Conservation (phyloP, 2,113 vertebrate species). For the Apteryx owenii region DNA sequence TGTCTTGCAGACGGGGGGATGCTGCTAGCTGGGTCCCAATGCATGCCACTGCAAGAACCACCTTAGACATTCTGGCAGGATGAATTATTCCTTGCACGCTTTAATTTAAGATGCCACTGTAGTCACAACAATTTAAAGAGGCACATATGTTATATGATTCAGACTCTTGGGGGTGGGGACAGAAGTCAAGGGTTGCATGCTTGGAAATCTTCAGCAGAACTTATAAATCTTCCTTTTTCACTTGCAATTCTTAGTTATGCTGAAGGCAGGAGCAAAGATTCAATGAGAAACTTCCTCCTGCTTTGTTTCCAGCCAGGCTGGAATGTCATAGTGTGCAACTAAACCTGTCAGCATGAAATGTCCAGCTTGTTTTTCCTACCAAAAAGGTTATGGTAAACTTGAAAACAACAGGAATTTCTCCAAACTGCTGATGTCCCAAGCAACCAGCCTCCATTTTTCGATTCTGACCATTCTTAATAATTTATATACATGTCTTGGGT, state of each 20-base stretch:
- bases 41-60: background rate
- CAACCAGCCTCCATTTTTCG: background rate
- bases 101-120: no score
- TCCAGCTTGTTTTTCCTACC: background rate
- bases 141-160: no score
- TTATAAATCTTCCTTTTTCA: background rate
- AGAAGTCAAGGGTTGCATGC: no score
- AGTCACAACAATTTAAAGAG: no score
- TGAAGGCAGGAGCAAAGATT: background rate
- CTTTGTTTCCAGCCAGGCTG: background rate
- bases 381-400: constrained; percentile 30
- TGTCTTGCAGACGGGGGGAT: background rate
- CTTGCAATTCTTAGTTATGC: background rate
- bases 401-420: constrained; percentile 29
- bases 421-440: constrained; percentile 2
- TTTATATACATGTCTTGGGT: background rate
- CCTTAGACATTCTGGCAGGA: no score
- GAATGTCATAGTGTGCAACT: background rate
- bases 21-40: background rate
- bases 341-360: background rate
- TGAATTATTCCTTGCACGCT: no score
- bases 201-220: no score
- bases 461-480: constrained; percentile 43
- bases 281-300: background rate
- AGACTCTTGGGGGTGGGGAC: no score